These are phyloP conservation scores for Melanotaenia duboulayi DNA, from an alignment of 2,113 vertebrate species.

Conservation along the genomic window DNA sequence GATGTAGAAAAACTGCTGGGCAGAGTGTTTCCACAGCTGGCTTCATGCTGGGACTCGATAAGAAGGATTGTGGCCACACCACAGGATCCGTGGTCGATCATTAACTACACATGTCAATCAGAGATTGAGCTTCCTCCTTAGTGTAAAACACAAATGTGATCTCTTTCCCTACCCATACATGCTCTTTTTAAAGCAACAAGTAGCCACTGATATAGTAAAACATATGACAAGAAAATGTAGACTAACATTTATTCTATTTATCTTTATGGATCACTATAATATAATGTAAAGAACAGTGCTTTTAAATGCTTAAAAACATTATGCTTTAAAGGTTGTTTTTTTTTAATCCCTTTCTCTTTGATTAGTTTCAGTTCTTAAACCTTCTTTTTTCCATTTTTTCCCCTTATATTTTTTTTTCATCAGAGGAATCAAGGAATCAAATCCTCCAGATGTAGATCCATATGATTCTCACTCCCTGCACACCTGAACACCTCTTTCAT, in stretches of 20 bases:
- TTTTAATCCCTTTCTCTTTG: background rate
- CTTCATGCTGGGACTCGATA: constrained; percentile 43
- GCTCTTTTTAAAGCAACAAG: background rate
- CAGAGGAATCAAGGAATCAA: too few relatives aligned
- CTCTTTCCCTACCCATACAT: background rate
- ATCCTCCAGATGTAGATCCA: too few relatives aligned
- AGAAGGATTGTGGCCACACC: constrained; percentile 38
- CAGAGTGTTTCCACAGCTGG: constrained; percentile 76
- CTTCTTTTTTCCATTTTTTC: background rate
- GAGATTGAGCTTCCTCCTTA: background rate
- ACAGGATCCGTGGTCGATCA: constrained; percentile 33
- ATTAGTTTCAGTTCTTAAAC: background rate
- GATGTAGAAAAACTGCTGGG: constrained; percentile 31
- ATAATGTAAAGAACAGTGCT: too few relatives aligned
- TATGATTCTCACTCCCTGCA: too few relatives aligned
- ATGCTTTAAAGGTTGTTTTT: too few relatives aligned
- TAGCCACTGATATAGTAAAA: fast-evolving
- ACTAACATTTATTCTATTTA: background rate
- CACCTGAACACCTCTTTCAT: too few relatives aligned
- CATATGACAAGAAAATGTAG: background rate
- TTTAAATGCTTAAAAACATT: too few relatives aligned
- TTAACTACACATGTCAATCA: constrained; percentile 53
- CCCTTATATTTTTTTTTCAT: too few relatives aligned
- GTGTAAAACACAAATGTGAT: constrained; percentile 6
- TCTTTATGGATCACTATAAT: too few relatives aligned